Evolutionary conservation across 2,113 vertebrate genomes (phyloP).

Genomic region (Bungarus multicinctus): DNA sequence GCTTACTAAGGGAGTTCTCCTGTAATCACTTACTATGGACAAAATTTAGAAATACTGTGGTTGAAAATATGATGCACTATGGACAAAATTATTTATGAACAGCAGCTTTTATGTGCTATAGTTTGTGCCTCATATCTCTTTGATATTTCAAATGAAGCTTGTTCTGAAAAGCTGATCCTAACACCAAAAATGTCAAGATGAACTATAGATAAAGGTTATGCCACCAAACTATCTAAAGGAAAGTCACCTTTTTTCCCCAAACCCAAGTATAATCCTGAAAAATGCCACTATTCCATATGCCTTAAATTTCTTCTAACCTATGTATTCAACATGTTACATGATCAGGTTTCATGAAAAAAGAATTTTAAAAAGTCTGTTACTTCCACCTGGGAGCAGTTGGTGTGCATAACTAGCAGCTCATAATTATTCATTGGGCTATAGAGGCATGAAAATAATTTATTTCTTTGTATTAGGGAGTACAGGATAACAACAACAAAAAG

Average conservation of each 20-base stretch:
- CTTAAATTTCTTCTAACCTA: background rate
- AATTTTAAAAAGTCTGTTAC: background rate
- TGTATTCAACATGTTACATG: background rate
- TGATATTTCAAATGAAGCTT: background rate
- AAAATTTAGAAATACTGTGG: background rate
- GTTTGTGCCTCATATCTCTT: background rate
- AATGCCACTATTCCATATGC: accelerated
- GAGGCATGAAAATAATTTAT: background rate
- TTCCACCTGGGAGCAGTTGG: background rate
- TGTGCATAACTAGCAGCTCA: background rate
- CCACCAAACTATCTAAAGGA: background rate
- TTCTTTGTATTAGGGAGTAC: background rate
- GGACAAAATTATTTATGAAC: background rate
- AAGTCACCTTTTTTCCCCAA: background rate
- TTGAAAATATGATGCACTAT: background rate
- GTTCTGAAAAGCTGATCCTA: background rate
- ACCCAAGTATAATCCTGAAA: accelerated
- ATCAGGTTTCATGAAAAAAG: background rate
- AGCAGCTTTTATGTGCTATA: background rate
- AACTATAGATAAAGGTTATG: background rate
- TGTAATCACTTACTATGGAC: background rate
- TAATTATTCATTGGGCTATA: background rate
- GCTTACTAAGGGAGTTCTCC: background rate
- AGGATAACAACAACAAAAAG: slow-evolving; percentile 1
- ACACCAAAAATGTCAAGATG: accelerated